phyloP scores from a whole-genome alignment of 2,888 invertebrate species.

The Dasysyrphus tricinctus region DNA sequence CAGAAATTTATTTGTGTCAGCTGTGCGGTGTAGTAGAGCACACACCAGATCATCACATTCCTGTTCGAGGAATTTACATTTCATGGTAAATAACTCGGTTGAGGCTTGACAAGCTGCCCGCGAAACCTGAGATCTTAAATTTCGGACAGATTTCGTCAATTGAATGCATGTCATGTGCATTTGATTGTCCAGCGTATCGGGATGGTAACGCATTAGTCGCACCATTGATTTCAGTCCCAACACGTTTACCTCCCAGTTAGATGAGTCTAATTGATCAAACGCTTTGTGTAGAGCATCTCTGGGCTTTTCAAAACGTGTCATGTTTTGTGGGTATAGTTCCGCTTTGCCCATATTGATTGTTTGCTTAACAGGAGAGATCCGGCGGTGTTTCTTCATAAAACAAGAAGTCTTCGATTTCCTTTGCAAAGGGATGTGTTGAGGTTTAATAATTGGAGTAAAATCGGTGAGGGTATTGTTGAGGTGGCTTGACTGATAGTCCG shows the following conservation, averaged over 20 bases:
- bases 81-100: slow-evolving; percentile 90
- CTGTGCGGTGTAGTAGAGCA: slow-evolving; percentile 93
- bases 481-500: slow-evolving; percentile 78
- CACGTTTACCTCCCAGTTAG: slow-evolving; percentile 92
- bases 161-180: slow-evolving; percentile 89
- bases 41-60: slow-evolving; percentile 94
- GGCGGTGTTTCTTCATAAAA: slow-evolving; percentile 80
- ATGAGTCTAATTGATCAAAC: slow-evolving; percentile 87
- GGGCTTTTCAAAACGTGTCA: slow-evolving; percentile 86
- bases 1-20: slow-evolving; percentile 97
- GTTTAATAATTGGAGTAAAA: slow-evolving; percentile 70
- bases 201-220: slow-evolving; percentile 87
- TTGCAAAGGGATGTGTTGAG: slow-evolving; percentile 79
- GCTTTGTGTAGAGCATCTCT: slow-evolving; percentile 87
- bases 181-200: slow-evolving; percentile 86
- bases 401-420: slow-evolving; percentile 82
- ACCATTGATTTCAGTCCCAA: slow-evolving; percentile 89
- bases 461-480: slow-evolving; percentile 74
- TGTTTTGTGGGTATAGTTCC: slow-evolving; percentile 80
- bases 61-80: slow-evolving; percentile 86
- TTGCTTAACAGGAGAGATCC: slow-evolving; percentile 81
- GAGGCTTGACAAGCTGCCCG: slow-evolving; percentile 93
- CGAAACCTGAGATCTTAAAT: slow-evolving; percentile 96
- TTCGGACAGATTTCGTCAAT: slow-evolving; percentile 91
- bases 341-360: slow-evolving; percentile 80